A percentile compares a stretch with the other conserved stretches of the same genome.
Conservation (phyloP, 2,113 vertebrate species). For the Embiotoca jacksoni region DNA sequence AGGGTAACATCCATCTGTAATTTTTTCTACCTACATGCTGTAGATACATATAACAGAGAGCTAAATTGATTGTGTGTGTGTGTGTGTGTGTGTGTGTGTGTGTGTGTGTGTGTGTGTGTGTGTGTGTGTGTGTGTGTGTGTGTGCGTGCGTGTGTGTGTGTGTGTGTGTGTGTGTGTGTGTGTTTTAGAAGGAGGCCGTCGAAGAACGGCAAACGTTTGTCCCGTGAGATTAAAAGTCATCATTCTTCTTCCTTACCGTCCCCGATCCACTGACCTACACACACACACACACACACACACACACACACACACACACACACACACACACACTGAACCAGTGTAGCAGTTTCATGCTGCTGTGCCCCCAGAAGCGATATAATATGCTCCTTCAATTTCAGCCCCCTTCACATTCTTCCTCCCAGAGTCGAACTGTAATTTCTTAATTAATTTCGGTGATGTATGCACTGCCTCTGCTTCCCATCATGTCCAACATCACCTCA, state of each 20-base stretch:
- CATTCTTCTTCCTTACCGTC: slow-evolving; percentile 23
- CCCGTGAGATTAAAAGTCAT: slow-evolving; percentile 57
- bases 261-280: slow-evolving; percentile 34
- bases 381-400: slow-evolving; percentile 15
- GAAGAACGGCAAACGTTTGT: slow-evolving; percentile 38
- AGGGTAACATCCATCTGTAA: slow-evolving; percentile 32
- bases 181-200: slow-evolving; percentile 12
- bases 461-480: slow-evolving; percentile 17
- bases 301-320: neutral
- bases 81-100: neutral
- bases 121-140: slow-evolving; percentile 2
- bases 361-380: slow-evolving; percentile 19
- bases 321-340: neutral
- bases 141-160: too few species aligned
- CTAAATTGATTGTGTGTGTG: neutral
- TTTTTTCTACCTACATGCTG: slow-evolving; percentile 36
- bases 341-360: slow-evolving; percentile 23
- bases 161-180: neutral
- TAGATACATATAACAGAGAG: neutral
- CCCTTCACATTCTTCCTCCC: neutral
- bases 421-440: slow-evolving; percentile 33
- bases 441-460: slow-evolving; percentile 66
- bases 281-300: neutral
- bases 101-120: neutral
- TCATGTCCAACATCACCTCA: slow-evolving; percentile 15